Percentiles rank a stretch among this genome's conserved stretches.
Evolutionary conservation across 2,113 vertebrate genomes (phyloP).

Genomic region (Dendrocopos noguchii): DNA sequence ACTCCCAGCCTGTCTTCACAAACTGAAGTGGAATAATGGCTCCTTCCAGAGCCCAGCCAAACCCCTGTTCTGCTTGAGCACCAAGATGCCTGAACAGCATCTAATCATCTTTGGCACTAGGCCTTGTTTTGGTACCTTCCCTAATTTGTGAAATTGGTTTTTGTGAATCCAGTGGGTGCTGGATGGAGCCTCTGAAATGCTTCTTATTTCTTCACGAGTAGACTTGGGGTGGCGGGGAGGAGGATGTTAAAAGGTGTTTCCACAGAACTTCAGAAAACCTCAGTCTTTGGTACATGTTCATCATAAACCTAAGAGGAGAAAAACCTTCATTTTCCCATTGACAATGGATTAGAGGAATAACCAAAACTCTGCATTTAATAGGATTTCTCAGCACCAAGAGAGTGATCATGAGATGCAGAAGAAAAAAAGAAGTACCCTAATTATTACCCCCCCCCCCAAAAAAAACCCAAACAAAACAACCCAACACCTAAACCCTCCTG

Average conservation of each 20-base stretch:
- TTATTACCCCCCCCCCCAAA: background rate
- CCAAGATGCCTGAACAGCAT: background rate
- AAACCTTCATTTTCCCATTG: background rate
- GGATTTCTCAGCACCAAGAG: background rate
- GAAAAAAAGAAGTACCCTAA: background rate
- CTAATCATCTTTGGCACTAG: background rate
- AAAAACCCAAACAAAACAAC: background rate
- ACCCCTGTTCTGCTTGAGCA: background rate
- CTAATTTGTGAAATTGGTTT: background rate
- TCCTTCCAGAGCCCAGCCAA: constrained; percentile 7
- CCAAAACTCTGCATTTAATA: background rate
- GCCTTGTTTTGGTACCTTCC: background rate
- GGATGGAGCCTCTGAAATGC: background rate
- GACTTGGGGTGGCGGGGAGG: background rate
- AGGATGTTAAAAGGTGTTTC: background rate
- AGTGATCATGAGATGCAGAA: background rate
- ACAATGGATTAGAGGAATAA: background rate
- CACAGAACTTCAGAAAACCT: background rate
- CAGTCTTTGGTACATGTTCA: background rate
- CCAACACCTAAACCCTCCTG: background rate
- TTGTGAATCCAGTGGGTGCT: background rate
- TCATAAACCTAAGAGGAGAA: background rate
- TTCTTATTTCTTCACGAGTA: background rate
- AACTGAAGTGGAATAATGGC: background rate
- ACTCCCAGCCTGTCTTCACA: constrained; percentile 24